Conservation (phyloP, 2,888 invertebrate species). For the Mythimna lalbum region DNA sequence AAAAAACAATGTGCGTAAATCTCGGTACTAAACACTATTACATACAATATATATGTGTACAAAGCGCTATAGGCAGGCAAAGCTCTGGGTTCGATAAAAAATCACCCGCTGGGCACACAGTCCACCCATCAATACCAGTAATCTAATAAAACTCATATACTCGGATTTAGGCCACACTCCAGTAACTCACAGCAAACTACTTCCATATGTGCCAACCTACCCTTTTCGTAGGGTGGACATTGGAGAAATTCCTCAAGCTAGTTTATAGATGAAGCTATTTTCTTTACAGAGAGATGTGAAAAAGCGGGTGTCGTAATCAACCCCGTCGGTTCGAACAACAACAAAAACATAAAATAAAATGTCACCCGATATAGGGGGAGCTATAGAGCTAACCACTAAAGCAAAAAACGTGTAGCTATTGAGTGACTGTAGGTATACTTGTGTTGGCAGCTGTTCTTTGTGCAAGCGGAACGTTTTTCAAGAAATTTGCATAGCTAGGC, state of each 20-base stretch:
- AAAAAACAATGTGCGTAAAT: background rate
- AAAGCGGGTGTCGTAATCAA: constrained; percentile 17
- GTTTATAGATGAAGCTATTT: constrained; percentile 15
- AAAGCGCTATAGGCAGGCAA: background rate
- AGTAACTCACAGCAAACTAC: constrained; percentile 16
- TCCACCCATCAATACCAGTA: constrained; percentile 26
- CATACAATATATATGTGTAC: background rate
- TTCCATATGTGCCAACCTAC: constrained; percentile 14
- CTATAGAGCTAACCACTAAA: constrained; percentile 35
- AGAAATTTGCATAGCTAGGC: constrained; percentile 78
- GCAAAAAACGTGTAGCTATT: constrained; percentile 46
- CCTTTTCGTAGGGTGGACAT: constrained; percentile 28
- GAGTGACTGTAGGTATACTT: constrained; percentile 35
- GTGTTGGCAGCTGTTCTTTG: constrained; percentile 53
- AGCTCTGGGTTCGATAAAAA: constrained; percentile 31
- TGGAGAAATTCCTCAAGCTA: constrained; percentile 2
- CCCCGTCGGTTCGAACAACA: constrained; percentile 20
- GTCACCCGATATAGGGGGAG: constrained; percentile 16
- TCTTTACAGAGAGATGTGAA: constrained; percentile 7
- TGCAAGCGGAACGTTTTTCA: constrained; percentile 73
- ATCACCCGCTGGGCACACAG: constrained; percentile 45
- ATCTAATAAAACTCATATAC: constrained; percentile 44
- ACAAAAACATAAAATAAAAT: constrained; percentile 53
- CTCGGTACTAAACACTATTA: background rate
- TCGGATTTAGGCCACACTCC: constrained; percentile 22